Conservation (phyloP, 2,888 invertebrate genomes). For the Euplagia quadripunctaria region DNA sequence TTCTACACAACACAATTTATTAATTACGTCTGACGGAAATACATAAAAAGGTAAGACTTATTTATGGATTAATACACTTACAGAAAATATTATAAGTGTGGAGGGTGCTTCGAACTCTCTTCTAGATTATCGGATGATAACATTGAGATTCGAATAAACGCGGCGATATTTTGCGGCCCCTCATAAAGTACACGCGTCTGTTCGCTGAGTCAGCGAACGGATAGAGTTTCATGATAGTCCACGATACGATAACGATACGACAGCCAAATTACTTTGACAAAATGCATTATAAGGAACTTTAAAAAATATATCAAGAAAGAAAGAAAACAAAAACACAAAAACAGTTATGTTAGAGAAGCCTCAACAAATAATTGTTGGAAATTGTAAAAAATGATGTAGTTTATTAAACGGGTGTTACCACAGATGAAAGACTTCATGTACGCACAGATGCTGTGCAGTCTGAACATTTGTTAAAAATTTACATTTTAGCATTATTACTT, state of each 20-base stretch:
- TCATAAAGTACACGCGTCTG: constrained; percentile 76
- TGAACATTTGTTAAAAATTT: not conserved
- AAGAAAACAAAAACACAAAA: not conserved
- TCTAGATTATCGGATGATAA: constrained; percentile 63
- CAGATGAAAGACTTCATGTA: not conserved
- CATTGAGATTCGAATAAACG: constrained; percentile 75
- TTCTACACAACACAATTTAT: too few relatives aligned
- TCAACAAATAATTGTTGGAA: not conserved
- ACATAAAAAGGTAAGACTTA: not conserved
- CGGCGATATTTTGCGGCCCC: constrained; percentile 65
- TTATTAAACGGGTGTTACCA: not conserved
- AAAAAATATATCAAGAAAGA: not conserved
- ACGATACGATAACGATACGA: constrained; percentile 27
- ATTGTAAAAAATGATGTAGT: not conserved
- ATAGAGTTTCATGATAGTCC: not conserved
- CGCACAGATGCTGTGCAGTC: not conserved
- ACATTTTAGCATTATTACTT: not conserved
- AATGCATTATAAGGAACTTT: not conserved
- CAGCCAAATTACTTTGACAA: not conserved
- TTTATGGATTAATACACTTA: not conserved
- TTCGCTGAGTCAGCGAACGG: constrained; percentile 66
- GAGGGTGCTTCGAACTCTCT: constrained; percentile 10
- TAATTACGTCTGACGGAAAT: too few relatives aligned
- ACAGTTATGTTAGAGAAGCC: not conserved
- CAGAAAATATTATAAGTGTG: constrained; percentile 16